A percentile compares a stretch with the other conserved stretches of the same genome.
phyloP scores from a whole-genome alignment of 2,888 invertebrate genomes.

The Caenorhabditis afra region DNA sequence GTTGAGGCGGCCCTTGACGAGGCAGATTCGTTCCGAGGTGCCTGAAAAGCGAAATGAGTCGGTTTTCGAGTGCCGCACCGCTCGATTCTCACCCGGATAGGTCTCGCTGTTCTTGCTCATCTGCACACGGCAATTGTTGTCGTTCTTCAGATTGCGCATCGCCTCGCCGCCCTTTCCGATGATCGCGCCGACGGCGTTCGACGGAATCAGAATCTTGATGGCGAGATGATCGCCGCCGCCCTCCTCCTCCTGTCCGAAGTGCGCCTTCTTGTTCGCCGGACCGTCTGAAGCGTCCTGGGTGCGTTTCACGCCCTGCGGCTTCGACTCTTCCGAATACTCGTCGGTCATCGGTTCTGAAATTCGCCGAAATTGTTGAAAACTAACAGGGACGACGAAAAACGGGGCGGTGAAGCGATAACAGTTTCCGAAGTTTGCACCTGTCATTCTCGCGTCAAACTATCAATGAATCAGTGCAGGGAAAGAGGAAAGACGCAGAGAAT shows the following conservation, averaged over 20 bases:
- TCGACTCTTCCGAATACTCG: conserved; percentile 47
- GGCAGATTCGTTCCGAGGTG: conserved; percentile 93
- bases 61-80: background rate
- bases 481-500: no score
- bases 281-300: conserved; percentile 72
- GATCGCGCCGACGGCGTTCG: conserved; percentile 93
- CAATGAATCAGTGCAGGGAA: no score
- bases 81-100: conserved; percentile 89
- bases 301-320: conserved; percentile 70
- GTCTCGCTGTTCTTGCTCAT: conserved; percentile 99
- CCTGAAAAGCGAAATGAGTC: conserved; percentile 65
- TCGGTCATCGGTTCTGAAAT: conserved; percentile 51
- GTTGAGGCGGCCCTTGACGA: conserved; percentile 92
- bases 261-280: conserved; percentile 76
- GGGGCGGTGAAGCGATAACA: no score
- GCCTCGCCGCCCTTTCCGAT: conserved; percentile 99
- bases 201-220: conserved; percentile 78
- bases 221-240: conserved; percentile 46
- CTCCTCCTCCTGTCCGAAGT: conserved; percentile 66
- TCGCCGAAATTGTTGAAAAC: background rate
- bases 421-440: no score
- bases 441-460: no score
- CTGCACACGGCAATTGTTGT: conserved; percentile 96
- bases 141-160: conserved; percentile 97
- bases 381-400: no score